phyloP scores from a whole-genome alignment of 2,797 vertebrate species.

The Pampus argenteus region DNA sequence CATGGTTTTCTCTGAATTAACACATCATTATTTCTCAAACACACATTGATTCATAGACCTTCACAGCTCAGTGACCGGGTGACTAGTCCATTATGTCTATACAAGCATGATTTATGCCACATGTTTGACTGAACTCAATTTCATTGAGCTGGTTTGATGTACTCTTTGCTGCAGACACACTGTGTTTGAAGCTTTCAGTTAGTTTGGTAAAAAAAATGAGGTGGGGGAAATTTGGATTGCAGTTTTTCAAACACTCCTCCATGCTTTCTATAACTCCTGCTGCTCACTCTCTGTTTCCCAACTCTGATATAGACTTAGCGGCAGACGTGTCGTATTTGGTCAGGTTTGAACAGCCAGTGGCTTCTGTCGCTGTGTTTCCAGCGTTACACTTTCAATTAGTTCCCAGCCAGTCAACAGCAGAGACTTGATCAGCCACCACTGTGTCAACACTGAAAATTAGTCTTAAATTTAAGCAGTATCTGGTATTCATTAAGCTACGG shows the following conservation, averaged over 20 bases:
- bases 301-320: background rate
- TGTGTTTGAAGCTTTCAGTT: background rate
- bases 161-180: background rate
- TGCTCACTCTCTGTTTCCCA: constrained; percentile 14
- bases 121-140: background rate
- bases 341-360: background rate
- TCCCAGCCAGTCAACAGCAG: constrained; percentile 25
- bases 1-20: constrained; percentile 14
- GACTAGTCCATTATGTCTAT: background rate
- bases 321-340: constrained; percentile 9
- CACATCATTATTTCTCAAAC: background rate
- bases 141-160: background rate
- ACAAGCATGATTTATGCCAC: background rate
- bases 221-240: constrained; percentile 7
- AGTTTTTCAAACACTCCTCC: background rate
- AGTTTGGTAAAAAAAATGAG: background rate
- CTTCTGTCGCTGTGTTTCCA: background rate
- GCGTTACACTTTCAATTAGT: constrained; percentile 38
- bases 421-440: constrained; percentile 23
- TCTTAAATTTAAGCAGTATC: constrained; percentile 54
- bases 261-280: constrained; percentile 4
- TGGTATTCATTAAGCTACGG: constrained; percentile 51
- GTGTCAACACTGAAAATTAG: constrained; percentile 57
- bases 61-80: background rate
- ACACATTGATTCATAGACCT: background rate